phyloP scores from a whole-genome alignment of 2,113 vertebrate species.

The Cinclus cinclus region DNA sequence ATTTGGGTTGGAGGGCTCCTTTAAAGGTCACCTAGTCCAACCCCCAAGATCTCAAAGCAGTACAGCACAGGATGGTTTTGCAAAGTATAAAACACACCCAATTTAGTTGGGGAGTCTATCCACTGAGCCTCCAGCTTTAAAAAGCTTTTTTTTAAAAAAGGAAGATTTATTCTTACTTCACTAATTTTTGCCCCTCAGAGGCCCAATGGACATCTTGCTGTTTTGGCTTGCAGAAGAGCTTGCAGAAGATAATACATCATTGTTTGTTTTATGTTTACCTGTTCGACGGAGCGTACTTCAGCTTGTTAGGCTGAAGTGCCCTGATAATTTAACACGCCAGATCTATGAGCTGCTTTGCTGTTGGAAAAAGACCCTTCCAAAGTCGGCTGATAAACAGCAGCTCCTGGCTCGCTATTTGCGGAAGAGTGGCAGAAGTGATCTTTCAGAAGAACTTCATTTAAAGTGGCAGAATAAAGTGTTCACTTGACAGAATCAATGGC shows the following conservation, averaged over 20 bases:
- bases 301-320: constrained; percentile 79
- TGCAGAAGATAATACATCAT: constrained; percentile 66
- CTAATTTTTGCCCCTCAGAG: constrained; percentile 55
- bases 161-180: not conserved
- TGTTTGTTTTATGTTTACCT: constrained; percentile 69
- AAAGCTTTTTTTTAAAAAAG: not conserved
- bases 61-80: not conserved
- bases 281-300: constrained; percentile 79
- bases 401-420: constrained; percentile 79
- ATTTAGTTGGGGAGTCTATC: not conserved
- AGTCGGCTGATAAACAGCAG: constrained; percentile 70
- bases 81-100: not conserved
- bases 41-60: not conserved
- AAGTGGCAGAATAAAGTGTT: constrained; percentile 70
- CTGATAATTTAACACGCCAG: constrained; percentile 74
- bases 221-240: constrained; percentile 77
- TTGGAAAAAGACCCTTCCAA: constrained; percentile 84
- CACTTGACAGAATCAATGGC: not conserved
- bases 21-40: not conserved
- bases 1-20: not conserved
- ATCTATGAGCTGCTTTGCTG: constrained; percentile 81
- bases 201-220: constrained; percentile 72
- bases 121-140: not conserved
- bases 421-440: constrained; percentile 80
- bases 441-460: constrained; percentile 72